These are phyloP conservation scores for Drosophila nr. medialis DNA, from an alignment of 2,888 invertebrate genomes.

Conservation along the genomic window DNA sequence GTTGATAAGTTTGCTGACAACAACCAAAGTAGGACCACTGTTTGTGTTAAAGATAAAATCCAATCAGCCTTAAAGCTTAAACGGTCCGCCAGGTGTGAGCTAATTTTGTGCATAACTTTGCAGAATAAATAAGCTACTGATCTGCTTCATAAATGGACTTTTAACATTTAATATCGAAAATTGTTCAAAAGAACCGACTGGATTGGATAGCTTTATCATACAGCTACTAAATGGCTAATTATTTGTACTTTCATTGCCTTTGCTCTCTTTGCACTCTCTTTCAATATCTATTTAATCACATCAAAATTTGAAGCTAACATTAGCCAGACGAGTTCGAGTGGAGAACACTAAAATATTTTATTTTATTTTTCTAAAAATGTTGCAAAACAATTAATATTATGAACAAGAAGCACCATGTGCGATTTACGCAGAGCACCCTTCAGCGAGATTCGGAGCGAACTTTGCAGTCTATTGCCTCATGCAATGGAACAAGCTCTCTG, in stretches of 20 bases:
- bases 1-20: conserved; percentile 32
- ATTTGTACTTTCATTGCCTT: neutral
- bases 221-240: neutral
- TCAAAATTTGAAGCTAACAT: neutral
- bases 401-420: neutral
- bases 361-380: neutral
- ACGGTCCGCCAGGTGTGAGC: neutral
- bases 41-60: conserved; percentile 2
- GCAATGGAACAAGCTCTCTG: no score
- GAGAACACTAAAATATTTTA: neutral
- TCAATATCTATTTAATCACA: neutral
- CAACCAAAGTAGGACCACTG: conserved; percentile 4
- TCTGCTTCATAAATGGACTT: neutral
- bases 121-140: neutral
- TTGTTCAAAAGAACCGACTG: neutral
- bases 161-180: neutral
- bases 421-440: no score
- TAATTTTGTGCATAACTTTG: neutral
- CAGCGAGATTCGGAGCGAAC: no score
- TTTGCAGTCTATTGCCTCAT: neutral
- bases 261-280: neutral
- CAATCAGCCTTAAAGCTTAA: conserved; percentile 14
- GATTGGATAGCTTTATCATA: no score
- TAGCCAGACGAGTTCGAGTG: neutral
- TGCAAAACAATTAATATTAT: neutral